Conservation (phyloP, 2,888 invertebrate species). For the Trissolcus japonicus region DNA sequence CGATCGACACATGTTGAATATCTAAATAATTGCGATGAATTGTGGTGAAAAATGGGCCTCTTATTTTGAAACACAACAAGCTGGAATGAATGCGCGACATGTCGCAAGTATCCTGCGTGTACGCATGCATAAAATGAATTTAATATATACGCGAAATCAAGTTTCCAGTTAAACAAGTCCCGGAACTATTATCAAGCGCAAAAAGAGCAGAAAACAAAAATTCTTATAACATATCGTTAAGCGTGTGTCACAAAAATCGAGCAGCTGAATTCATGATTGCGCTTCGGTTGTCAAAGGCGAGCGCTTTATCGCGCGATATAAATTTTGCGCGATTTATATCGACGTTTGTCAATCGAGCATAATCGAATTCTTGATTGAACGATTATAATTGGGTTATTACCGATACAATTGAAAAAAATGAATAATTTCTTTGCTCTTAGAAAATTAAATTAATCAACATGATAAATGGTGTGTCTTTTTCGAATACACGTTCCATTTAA, state of each 20-base stretch:
- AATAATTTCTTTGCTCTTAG: background rate
- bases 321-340: conserved; percentile 23
- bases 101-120: conserved; percentile 11
- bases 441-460: background rate
- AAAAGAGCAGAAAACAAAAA: conserved; percentile 23
- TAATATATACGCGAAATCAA: conserved; percentile 34
- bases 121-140: conserved; percentile 40
- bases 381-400: background rate
- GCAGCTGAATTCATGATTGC: conserved; percentile 32
- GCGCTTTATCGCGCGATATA: conserved; percentile 29
- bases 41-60: conserved; percentile 19
- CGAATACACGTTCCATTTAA: no score
- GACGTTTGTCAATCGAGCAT: conserved; percentile 27
- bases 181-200: conserved; percentile 25
- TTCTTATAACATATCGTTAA: conserved; percentile 15
- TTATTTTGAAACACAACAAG: conserved; percentile 34
- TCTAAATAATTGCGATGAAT: conserved; percentile 27
- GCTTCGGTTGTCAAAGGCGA: conserved; percentile 5
- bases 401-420: background rate
- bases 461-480: background rate
- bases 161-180: conserved; percentile 46
- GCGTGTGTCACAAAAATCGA: conserved; percentile 24
- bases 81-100: conserved; percentile 17
- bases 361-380: conserved; percentile 13
- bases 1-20: conserved; percentile 43